Evolutionary conservation across 2,888 invertebrate genomes (phyloP).

Genomic region (Thymelicus sylvestris): DNA sequence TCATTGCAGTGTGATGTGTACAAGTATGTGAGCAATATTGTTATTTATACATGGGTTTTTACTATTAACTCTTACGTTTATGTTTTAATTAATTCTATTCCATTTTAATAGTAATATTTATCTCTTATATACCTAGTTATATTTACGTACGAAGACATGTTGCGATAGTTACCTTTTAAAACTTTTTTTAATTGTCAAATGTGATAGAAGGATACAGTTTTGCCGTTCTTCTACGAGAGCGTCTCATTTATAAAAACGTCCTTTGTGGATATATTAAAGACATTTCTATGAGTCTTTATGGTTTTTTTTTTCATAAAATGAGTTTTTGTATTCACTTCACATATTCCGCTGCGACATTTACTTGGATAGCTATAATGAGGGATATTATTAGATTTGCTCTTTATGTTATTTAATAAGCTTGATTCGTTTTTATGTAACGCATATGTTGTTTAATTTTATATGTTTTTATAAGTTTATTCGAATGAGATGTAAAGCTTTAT

Average conservation of each 20-base stretch:
- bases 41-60: conserved; percentile 1
- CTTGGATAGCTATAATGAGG: neutral
- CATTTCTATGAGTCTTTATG: too few relatives aligned
- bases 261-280: neutral
- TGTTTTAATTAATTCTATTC: neutral
- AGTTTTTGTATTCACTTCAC: too few relatives aligned
- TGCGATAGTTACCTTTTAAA: neutral
- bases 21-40: neutral
- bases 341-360: too few relatives aligned
- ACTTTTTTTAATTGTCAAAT: too few relatives aligned
- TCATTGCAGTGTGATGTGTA: conserved; percentile 1
- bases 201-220: too few relatives aligned
- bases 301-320: too few relatives aligned
- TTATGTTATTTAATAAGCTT: neutral
- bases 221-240: neutral
- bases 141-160: neutral
- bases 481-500: neutral
- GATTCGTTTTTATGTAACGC: neutral
- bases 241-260: neutral
- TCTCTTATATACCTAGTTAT: neutral
- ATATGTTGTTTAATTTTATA: neutral
- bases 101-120: neutral
- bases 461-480: neutral
- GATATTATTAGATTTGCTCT: neutral
- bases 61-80: neutral